phyloP scores from a whole-genome alignment of 2,888 invertebrate species.

The Habrosyne pyritoides region DNA sequence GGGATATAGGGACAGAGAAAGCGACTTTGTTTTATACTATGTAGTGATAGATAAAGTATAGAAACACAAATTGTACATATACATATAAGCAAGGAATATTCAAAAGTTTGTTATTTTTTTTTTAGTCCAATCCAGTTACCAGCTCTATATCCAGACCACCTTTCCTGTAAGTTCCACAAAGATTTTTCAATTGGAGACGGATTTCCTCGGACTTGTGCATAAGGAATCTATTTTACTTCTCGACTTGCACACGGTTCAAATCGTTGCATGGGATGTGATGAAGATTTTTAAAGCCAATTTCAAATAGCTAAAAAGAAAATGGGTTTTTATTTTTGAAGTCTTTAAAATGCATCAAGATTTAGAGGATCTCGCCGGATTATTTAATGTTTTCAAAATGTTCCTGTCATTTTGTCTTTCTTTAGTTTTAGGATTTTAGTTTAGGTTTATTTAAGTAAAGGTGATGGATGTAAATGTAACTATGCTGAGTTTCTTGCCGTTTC shows the following conservation, averaged over 20 bases:
- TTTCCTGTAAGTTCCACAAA: slow-evolving; percentile 49
- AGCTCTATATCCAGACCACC: slow-evolving; percentile 28
- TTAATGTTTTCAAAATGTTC: no score
- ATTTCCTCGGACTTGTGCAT: slow-evolving; percentile 62
- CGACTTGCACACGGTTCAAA: neutral
- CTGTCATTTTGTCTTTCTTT: no score
- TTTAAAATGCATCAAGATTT: neutral
- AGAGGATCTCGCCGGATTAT: neutral
- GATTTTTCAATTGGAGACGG: slow-evolving; percentile 72
- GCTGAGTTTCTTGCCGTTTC: no score
- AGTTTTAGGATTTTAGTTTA: no score
- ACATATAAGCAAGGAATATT: no score
- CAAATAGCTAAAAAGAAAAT: neutral
- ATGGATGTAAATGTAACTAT: no score
- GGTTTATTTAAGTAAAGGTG: no score
- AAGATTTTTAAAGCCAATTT: neutral
- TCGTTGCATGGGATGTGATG: neutral
- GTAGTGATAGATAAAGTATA: no score
- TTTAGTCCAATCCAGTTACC: slow-evolving; percentile 29
- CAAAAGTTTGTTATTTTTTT: no score
- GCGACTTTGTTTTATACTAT: no score
- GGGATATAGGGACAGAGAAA: no score
- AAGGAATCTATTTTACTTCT: slow-evolving; percentile 59
- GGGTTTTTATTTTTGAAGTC: neutral
- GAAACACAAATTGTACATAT: no score